phyloP scores from a whole-genome alignment of 2,888 invertebrate species.

The Athalia circularis region DNA sequence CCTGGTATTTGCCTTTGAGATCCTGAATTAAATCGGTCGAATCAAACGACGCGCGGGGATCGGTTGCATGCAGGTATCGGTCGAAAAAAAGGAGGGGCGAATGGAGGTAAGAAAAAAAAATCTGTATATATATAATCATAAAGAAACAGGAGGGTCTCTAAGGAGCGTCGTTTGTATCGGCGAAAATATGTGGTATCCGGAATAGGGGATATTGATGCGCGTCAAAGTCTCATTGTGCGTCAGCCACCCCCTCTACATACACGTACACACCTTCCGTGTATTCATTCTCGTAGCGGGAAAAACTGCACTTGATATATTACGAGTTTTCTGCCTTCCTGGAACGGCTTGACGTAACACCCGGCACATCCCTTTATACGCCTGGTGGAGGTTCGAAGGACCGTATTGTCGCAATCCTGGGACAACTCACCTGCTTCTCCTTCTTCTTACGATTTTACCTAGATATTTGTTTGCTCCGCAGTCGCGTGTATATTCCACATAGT shows the following conservation, averaged over 20 bases:
- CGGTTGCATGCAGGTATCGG: slow-evolving; percentile 38
- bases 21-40: slow-evolving; percentile 32
- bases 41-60: slow-evolving; percentile 25
- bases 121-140: no score
- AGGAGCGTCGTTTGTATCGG: slow-evolving; percentile 65
- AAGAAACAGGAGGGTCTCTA: slow-evolving; percentile 40
- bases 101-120: no score
- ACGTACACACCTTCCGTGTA: slow-evolving; percentile 40
- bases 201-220: slow-evolving; percentile 62
- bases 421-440: slow-evolving; percentile 51
- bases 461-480: slow-evolving; percentile 33
- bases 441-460: neutral
- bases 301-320: slow-evolving; percentile 69
- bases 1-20: slow-evolving; percentile 41
- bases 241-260: slow-evolving; percentile 58
- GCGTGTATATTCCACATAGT: neutral
- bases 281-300: slow-evolving; percentile 48
- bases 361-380: slow-evolving; percentile 63
- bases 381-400: slow-evolving; percentile 39
- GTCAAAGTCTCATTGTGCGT: slow-evolving; percentile 62
- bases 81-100: neutral
- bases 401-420: slow-evolving; percentile 47
- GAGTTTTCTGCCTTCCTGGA: slow-evolving; percentile 67
- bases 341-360: slow-evolving; percentile 65
- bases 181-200: slow-evolving; percentile 64